Evolutionary conservation across 2,113 vertebrate genomes (phyloP), one percentile per base, ranked within the genome.

Genomic region (Nesogale talazaci): DNA sequence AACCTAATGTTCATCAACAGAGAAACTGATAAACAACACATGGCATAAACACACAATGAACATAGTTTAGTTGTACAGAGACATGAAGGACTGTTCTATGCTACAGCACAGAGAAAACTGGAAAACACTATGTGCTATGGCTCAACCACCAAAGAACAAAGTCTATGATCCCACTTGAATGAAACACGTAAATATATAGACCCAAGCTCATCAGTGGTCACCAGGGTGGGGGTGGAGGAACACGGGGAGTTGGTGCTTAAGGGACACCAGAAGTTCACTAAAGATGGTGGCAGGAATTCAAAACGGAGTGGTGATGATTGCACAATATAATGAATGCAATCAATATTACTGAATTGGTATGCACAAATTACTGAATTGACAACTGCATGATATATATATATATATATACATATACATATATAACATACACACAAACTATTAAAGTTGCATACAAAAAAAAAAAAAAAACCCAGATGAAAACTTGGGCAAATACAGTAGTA

Each of bases 401-500:
- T n/a, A n/a, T n/a, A n/a, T 36, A 10, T 22, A n/a, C n/a, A 72
- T 34, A 20, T 72, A 10, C 11, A 8, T 72, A 22, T 36, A 10
- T 22, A n/a, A 34, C 70, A 34, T 3, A 38, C 70, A 72, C n/a
- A 72, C n/a, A 40, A 65, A 57, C 40, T 56, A 38, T 31, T 69
- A 3, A 6, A 63, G 34, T 10, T 92, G 23, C 69, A 63, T 61
- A 52, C 46, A 5, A 52, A 52, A 52, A 52, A 52, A 52, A 52
- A 52, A 46, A 46, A 46, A 46, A 46, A 46, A 5, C 46, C 80
- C 74, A 74, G 81, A 36, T 12, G 46, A 10, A 57, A 72, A 72
- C 59, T 6, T 88, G 46, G 63, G 65, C 52, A 89, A 92, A 86
- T 70, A 86, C 3, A 82, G 38, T 63, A 86, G 14, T 63, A 86